A percentile compares a stretch with the other conserved stretches of the same genome.
Conservation (phyloP, 64 coral and sea anemone species). For the Trachythela sp. region DNA sequence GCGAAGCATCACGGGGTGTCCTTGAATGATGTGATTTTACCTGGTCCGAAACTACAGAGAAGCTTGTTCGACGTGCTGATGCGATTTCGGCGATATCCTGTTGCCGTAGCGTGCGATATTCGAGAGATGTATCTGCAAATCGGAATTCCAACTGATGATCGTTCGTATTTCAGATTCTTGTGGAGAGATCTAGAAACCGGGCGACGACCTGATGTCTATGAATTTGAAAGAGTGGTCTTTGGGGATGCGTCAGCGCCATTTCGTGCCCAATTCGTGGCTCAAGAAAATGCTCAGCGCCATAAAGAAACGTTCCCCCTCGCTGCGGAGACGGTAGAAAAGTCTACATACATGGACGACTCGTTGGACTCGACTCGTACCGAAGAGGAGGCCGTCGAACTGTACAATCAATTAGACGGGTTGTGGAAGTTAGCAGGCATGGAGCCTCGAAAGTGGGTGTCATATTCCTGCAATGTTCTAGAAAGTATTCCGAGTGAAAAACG, state of each 20-base stretch:
- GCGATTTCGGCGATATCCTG: background rate
- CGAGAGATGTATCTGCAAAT: background rate
- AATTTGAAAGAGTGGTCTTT: conserved; percentile 18
- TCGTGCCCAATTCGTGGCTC: background rate
- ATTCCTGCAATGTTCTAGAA: no score
- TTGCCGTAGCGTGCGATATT: background rate
- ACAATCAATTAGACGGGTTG: no score
- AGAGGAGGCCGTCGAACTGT: no score
- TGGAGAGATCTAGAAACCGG: background rate
- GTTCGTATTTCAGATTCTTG: background rate
- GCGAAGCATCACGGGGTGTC: background rate
- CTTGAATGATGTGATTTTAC: background rate
- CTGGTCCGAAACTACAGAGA: background rate
- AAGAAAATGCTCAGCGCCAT: background rate
- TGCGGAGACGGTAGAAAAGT: background rate
- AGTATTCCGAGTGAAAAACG: no score
- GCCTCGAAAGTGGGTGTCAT: no score
- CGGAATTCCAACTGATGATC: background rate
- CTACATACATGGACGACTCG: no score
- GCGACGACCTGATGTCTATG: background rate
- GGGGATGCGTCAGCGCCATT: background rate
- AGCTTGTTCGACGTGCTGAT: background rate
- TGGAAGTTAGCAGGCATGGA: no score
- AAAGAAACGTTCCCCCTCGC: background rate
- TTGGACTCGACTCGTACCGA: no score